Conservation (phyloP, 2,797 vertebrate genomes). For the Cottoperca gobio region DNA sequence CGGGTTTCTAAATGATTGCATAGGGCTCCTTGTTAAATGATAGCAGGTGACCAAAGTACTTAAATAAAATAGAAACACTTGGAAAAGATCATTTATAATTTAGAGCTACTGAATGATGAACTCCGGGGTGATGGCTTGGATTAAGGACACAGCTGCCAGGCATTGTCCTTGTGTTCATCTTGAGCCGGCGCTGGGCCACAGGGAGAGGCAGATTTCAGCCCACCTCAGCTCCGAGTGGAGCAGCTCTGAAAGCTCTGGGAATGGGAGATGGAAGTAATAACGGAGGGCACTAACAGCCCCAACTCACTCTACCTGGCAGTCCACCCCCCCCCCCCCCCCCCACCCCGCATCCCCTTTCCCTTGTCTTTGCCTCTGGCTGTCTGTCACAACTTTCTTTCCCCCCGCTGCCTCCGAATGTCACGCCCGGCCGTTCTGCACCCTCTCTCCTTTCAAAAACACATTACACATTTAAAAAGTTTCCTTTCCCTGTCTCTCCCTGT, state of each 20-base stretch:
- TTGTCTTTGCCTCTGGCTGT: slow-evolving; percentile 66
- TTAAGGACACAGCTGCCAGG: slow-evolving; percentile 50
- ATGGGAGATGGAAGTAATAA: slow-evolving; percentile 72
- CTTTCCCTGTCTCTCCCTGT: slow-evolving; percentile 10
- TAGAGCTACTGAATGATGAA: slow-evolving; percentile 43
- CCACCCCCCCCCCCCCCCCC: not conserved
- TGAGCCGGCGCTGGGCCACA: slow-evolving; percentile 46
- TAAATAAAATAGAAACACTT: slow-evolving; percentile 29
- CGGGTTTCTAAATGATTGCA: slow-evolving; percentile 7
- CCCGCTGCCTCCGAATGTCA: slow-evolving; percentile 48
- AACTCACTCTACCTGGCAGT: slow-evolving; percentile 35
- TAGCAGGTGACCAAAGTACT: slow-evolving; percentile 3
- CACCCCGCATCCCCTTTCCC: slow-evolving; percentile 4
- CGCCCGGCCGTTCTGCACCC: slow-evolving; percentile 23
- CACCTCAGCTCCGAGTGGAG: slow-evolving; percentile 57
- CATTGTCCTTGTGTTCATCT: slow-evolving; percentile 48
- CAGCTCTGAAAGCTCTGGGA: slow-evolving; percentile 70
- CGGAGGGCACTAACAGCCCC: slow-evolving; percentile 60
- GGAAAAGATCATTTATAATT: slow-evolving; percentile 17
- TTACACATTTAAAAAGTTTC: slow-evolving; percentile 41
- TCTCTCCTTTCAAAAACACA: slow-evolving; percentile 44
- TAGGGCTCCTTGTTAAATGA: not conserved
- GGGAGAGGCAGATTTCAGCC: slow-evolving; percentile 60
- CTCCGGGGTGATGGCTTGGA: slow-evolving; percentile 25
- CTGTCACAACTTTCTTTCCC: slow-evolving; percentile 61